A percentile compares a stretch with the other conserved stretches of the same genome.
These are phyloP conservation scores for Cliona cf. orientalis DNA, from an alignment of 37 sponge, comb jelly and placozoan species.

Conservation along the genomic window DNA sequence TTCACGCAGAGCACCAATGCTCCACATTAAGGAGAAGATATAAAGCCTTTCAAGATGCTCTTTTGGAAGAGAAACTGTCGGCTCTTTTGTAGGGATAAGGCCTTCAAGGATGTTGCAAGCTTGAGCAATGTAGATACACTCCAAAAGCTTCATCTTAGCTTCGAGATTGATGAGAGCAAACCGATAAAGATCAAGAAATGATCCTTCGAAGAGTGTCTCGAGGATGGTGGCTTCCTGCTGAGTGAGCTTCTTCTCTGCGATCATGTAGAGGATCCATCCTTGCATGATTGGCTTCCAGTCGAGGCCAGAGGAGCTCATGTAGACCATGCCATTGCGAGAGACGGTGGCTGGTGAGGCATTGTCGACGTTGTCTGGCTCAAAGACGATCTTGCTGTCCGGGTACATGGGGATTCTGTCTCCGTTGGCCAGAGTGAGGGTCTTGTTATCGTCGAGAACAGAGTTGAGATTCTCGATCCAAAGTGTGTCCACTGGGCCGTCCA, in stretches of 20 bases:
- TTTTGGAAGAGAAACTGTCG: constrained; percentile 60
- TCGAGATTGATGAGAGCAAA: constrained; percentile 55
- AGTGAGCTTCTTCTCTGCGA: constrained; percentile 73
- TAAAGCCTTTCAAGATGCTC: constrained; percentile 87
- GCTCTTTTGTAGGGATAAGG: constrained; percentile 85
- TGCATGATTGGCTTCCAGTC: constrained; percentile 92
- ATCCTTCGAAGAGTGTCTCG: constrained; percentile 74
- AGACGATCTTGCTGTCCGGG: constrained; percentile 93
- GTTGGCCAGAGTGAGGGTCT: constrained; percentile 98
- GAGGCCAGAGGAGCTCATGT: constrained; percentile 99
- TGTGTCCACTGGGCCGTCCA: constrained; percentile 99
- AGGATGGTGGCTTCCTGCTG: constrained; percentile 78
- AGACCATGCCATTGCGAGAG: constrained; percentile 99
- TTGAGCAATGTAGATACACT: constrained; percentile 92
- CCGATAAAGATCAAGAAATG: constrained; percentile 78
- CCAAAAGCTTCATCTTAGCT: constrained; percentile 94
- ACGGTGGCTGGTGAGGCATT: constrained; percentile 99
- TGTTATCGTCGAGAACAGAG: constrained; percentile 98
- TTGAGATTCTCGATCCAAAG: constrained; percentile 99
- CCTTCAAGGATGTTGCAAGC: constrained; percentile 88
- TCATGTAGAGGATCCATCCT: constrained; percentile 81
- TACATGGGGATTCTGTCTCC: constrained; percentile 99
- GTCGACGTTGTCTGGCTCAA: constrained; percentile 99
- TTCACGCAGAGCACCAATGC: constrained; percentile 94
- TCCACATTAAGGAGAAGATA: constrained; percentile 98